phyloP scores from a whole-genome alignment of 2,797 vertebrate genomes.

The Coregonus ussuriensis region DNA sequence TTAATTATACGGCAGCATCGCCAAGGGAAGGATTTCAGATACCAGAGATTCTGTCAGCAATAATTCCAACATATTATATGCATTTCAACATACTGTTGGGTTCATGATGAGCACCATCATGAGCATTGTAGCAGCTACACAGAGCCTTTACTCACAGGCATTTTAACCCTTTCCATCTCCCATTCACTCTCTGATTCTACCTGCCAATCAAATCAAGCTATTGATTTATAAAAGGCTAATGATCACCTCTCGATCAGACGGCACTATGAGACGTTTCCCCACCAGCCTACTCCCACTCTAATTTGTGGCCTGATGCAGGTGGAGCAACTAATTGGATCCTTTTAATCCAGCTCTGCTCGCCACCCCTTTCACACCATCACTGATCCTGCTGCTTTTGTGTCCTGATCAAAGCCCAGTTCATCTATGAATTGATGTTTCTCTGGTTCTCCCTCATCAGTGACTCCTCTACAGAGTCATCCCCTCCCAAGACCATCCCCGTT shows the following conservation, averaged over 20 bases:
- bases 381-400: constrained; percentile 64
- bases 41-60: background rate
- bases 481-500: constrained; percentile 70
- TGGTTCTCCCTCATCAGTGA: constrained; percentile 55
- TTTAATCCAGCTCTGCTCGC: constrained; percentile 56
- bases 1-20: background rate
- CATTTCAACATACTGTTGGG: background rate
- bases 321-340: constrained; percentile 60
- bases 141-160: background rate
- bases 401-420: constrained; percentile 63
- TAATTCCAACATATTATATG: background rate
- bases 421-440: constrained; percentile 66
- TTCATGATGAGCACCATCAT: background rate
- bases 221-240: constrained; percentile 44
- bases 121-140: background rate
- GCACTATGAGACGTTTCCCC: constrained; percentile 36
- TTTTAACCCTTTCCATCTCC: background rate
- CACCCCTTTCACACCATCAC: constrained; percentile 60
- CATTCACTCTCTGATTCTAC: constrained; percentile 26
- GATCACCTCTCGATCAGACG: constrained; percentile 52
- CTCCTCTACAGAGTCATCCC: constrained; percentile 54
- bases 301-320: constrained; percentile 55
- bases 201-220: constrained; percentile 41
- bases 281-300: constrained; percentile 40
- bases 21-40: background rate